Evolutionary conservation across 2,797 vertebrate species (phyloP).

Genomic region (Thamnophis elegans): DNA sequence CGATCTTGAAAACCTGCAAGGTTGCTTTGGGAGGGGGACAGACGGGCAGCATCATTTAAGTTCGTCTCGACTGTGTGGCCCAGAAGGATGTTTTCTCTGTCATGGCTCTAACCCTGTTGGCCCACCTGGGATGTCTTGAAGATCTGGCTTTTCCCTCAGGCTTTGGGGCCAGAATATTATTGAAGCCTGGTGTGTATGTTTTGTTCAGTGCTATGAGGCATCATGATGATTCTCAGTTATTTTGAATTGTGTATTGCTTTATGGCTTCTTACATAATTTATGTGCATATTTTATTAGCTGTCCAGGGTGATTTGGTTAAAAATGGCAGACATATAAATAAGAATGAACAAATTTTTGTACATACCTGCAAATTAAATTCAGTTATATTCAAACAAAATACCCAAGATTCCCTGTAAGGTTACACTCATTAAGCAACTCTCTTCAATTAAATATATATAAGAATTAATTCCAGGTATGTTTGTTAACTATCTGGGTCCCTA

Average conservation of each 20-base stretch:
- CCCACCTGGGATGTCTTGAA: background rate
- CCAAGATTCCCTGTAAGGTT: background rate
- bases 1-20: no score
- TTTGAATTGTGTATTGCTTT: background rate
- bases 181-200: background rate
- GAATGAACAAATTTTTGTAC: background rate
- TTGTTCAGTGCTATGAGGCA: background rate
- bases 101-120: background rate
- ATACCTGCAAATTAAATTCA: background rate
- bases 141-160: background rate
- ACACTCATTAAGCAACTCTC: background rate
- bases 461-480: background rate
- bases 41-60: no score
- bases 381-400: background rate
- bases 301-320: background rate
- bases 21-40: no score
- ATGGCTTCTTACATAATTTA: background rate
- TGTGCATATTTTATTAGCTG: background rate
- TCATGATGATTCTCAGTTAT: background rate
- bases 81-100: background rate
- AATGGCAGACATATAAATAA: background rate
- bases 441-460: background rate
- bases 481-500: background rate
- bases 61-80: background rate
- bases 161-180: background rate